Conservation (phyloP, 2,888 invertebrate genomes). For the Brachypalpus laphriformis region DNA sequence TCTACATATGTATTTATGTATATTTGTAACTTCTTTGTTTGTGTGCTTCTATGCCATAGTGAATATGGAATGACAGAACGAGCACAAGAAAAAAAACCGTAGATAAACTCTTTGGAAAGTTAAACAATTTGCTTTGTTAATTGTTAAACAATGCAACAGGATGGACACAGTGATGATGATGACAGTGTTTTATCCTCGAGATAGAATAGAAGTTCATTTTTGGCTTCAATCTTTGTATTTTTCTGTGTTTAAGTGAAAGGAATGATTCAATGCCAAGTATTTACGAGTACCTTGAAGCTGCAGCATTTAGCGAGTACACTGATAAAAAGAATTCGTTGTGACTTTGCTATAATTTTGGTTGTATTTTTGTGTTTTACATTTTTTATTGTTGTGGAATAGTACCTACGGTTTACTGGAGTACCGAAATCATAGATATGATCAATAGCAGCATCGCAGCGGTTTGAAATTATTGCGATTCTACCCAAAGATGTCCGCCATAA, state of each 20-base stretch:
- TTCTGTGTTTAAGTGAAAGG: constrained; percentile 22
- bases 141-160: constrained; percentile 75
- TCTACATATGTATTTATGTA: too few relatives aligned
- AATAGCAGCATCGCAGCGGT: too few relatives aligned
- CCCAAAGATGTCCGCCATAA: too few relatives aligned
- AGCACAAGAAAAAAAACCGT: constrained; percentile 7
- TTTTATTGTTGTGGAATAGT: too few relatives aligned
- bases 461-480: too few relatives aligned
- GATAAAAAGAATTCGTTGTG: neutral
- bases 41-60: neutral
- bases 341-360: too few relatives aligned
- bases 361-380: neutral
- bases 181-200: constrained; percentile 33
- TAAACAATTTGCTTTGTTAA: constrained; percentile 75
- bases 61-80: constrained; percentile 7
- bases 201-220: neutral
- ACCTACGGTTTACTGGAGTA: too few relatives aligned
- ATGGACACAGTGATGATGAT: constrained; percentile 39
- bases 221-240: neutral
- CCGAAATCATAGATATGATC: too few relatives aligned
- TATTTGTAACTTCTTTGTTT: constrained; percentile 3
- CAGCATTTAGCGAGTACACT: neutral
- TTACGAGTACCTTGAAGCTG: neutral
- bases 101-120: constrained; percentile 65
- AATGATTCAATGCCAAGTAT: constrained; percentile 10